Base-by-base conservation (phyloP, 2,888 invertebrate genomes). In the Fragum fragum region DNA sequence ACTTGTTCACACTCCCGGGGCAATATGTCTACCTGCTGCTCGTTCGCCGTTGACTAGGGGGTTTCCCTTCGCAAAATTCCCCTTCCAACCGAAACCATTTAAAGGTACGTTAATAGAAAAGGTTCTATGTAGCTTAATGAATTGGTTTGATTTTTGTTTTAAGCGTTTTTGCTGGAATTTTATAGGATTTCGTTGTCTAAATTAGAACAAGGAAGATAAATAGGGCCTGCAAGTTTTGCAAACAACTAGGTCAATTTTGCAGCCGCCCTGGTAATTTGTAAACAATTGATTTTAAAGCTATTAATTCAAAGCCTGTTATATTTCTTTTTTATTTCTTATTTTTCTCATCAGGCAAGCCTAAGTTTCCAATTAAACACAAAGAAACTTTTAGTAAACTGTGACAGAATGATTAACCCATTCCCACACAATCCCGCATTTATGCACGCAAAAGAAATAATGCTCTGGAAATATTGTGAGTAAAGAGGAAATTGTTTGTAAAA, bases 11-110 rank as follows among this genome's bases (percentile, higher is more conserved):
- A 29, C 28, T 52, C 57, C 55, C 57, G 71, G 71, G 57, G 55
- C 71, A 71, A 71, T 55, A 71, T 71, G 71, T 71, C 71, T 71
- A 32, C 71, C 71, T 3, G 29, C 57, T 11, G 11, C 21, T 28
- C 29, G 71, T 28, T 57, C 55, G 39, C 23, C 16, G 14, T 1
- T 1, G 16, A 1, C 26, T n/a, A 57, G 71, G 71, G 71, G 36
- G 57, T 36, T 71, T 36, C 71, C 71, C 21, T 14, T 7, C 28
- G 18, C 2, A 32, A 71, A 71, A 71, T 16, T 36, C 53, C 71
- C 71, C 71, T 21, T 36, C 23, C 55, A 55, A 71, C 55, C 71
- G 71, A 71, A 71, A 71, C 71, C 32, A 16, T 39, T 16, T n/a
- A 36, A 55, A 55, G 71, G 66, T 66, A 36, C 36, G 66, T 66